Evolutionary conservation across 2,888 invertebrate species (phyloP).

Genomic region (Amphipyra tragopoginis): DNA sequence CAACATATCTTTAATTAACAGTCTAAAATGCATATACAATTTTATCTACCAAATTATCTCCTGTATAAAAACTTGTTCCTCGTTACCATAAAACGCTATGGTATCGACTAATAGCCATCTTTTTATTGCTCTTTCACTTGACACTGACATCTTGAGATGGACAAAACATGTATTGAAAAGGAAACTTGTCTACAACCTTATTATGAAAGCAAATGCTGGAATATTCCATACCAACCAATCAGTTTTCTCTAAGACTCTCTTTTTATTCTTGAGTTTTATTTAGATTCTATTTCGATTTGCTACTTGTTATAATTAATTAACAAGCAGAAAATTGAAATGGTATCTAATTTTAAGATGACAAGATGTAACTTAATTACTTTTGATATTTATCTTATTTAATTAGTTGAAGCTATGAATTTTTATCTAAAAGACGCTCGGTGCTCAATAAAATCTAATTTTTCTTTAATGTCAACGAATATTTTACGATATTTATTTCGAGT

Average conservation of each 20-base stretch:
- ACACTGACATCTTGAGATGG: constrained; percentile 31
- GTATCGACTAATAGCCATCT: constrained; percentile 22
- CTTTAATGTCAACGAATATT: not conserved
- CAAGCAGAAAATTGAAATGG: too few species aligned
- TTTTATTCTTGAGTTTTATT: not conserved
- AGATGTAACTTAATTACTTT: too few species aligned
- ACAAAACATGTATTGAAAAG: constrained; percentile 39
- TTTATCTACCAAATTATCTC: constrained; percentile 6
- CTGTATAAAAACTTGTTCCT: constrained; percentile 12
- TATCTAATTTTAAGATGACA: too few species aligned
- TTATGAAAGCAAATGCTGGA: constrained; percentile 31
- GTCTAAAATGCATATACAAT: not conserved
- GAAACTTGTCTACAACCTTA: constrained; percentile 39
- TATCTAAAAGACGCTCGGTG: too few species aligned
- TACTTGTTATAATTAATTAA: too few species aligned
- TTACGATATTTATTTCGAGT: not conserved
- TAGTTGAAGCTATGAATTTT: too few species aligned
- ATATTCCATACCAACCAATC: constrained; percentile 30
- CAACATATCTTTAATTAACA: constrained; percentile 3
- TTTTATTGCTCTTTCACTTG: constrained; percentile 32
- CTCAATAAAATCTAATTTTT: too few species aligned
- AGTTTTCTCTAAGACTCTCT: constrained; percentile 28
- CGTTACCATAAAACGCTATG: constrained; percentile 8
- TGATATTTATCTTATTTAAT: too few species aligned
- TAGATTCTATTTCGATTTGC: not conserved